phyloP scores from a whole-genome alignment of 2,113 vertebrate species.

The Carassius gibelio region DNA sequence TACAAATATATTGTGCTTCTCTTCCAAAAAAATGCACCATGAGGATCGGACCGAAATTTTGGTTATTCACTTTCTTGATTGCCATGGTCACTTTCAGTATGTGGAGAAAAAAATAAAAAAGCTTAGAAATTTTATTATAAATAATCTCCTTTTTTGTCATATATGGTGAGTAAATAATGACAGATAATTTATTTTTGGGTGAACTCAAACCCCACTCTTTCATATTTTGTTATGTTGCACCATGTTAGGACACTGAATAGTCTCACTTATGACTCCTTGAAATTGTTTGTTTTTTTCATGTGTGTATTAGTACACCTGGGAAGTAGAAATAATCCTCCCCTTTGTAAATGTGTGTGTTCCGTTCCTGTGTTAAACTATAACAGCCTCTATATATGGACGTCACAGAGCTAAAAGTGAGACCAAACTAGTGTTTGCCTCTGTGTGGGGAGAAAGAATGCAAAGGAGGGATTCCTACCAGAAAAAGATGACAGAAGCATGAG shows the following conservation, averaged over 20 bases:
- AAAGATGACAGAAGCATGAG: constrained; percentile 52
- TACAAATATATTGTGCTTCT: neutral
- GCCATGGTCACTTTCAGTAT: neutral
- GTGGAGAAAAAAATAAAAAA: neutral
- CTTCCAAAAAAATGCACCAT: neutral
- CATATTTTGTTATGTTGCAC: neutral
- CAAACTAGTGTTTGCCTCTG: constrained; percentile 12
- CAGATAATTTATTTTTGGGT: neutral
- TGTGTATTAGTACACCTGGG: constrained; percentile 9
- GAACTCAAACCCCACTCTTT: neutral
- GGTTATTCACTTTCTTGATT: neutral
- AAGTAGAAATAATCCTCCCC: neutral
- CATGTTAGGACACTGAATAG: too few relatives aligned
- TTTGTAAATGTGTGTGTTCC: constrained; percentile 4
- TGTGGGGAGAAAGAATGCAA: constrained; percentile 42
- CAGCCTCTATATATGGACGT: neutral
- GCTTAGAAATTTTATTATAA: neutral
- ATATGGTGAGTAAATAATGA: neutral
- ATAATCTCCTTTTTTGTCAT: neutral
- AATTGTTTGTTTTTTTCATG: neutral
- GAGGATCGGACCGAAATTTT: neutral
- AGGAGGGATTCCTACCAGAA: constrained; percentile 28
- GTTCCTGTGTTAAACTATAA: neutral
- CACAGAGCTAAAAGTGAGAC: neutral
- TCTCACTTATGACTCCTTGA: too few relatives aligned